phyloP scores from a whole-genome alignment of 2,113 vertebrate genomes.

The Nyctibius bracteatus region DNA sequence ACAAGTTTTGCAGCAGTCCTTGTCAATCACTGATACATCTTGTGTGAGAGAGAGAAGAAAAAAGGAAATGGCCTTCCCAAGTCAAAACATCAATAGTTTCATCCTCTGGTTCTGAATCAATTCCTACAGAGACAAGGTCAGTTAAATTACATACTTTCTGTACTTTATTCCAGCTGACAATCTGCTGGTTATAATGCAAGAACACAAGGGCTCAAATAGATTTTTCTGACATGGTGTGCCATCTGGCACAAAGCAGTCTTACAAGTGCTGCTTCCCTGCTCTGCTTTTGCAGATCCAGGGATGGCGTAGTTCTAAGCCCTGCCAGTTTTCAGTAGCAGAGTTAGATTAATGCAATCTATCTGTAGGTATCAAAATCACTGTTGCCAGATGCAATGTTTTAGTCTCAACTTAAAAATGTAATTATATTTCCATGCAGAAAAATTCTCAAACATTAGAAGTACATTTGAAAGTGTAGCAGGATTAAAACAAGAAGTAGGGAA shows the following conservation, averaged over 20 bases:
- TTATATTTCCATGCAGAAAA: not conserved
- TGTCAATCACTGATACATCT: not conserved
- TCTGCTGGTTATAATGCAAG: conserved; percentile 39
- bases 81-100: conserved; percentile 4
- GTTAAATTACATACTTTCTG: conserved; percentile 32
- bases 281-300: conserved; percentile 22
- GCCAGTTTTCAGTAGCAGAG: conserved; percentile 26
- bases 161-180: conserved; percentile 23
- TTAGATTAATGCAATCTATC: conserved; percentile 23
- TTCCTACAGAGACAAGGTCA: conserved; percentile 29
- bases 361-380: not conserved
- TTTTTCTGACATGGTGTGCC: conserved; percentile 43
- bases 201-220: conserved; percentile 51
- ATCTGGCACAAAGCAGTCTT: conserved; percentile 42
- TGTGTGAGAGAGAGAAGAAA: not conserved
- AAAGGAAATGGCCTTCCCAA: not conserved
- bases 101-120: not conserved
- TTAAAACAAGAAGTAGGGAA: not conserved
- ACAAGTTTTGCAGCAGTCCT: not conserved
- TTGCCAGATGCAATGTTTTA: not conserved
- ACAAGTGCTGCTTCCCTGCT: conserved; percentile 22
- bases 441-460: not conserved
- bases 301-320: conserved; percentile 9
- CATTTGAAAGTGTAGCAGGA: not conserved
- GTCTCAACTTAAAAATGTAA: not conserved